These are phyloP conservation scores for Chrysocyon brachyurus DNA, from an alignment of 2,797 vertebrate species.

Conservation along the genomic window DNA sequence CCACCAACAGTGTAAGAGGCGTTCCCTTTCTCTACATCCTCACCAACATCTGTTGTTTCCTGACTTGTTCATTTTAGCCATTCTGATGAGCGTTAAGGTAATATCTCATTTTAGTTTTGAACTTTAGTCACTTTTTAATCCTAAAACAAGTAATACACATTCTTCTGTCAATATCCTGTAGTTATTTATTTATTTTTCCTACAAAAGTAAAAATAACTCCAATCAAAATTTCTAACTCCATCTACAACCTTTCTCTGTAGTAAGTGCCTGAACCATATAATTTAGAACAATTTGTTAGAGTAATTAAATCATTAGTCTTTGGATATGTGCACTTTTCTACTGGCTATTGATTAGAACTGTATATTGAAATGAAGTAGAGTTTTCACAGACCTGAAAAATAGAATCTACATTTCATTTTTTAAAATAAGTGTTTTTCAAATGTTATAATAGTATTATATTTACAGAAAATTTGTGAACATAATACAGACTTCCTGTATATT, in stretches of 20 bases:
- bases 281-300: conserved; percentile 3
- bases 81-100: not conserved
- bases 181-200: conserved; percentile 40
- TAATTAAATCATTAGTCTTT: conserved; percentile 32
- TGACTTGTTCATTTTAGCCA: not conserved
- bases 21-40: not conserved
- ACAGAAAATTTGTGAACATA: not conserved
- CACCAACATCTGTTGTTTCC: not conserved
- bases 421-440: not conserved
- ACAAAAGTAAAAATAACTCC: not conserved
- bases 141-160: not conserved
- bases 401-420: not conserved
- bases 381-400: not conserved
- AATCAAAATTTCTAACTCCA: not conserved
- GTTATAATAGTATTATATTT: conserved; percentile 19
- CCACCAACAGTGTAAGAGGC: not conserved
- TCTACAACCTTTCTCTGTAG: not conserved
- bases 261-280: not conserved
- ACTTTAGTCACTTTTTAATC: not conserved
- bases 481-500: not conserved
- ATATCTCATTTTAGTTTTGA: not conserved
- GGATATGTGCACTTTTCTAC: not conserved
- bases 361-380: not conserved
- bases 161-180: not conserved
- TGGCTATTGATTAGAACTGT: not conserved